Evolutionary conservation across 2,888 invertebrate genomes (phyloP).

Genomic region (Strigamia maritima): DNA sequence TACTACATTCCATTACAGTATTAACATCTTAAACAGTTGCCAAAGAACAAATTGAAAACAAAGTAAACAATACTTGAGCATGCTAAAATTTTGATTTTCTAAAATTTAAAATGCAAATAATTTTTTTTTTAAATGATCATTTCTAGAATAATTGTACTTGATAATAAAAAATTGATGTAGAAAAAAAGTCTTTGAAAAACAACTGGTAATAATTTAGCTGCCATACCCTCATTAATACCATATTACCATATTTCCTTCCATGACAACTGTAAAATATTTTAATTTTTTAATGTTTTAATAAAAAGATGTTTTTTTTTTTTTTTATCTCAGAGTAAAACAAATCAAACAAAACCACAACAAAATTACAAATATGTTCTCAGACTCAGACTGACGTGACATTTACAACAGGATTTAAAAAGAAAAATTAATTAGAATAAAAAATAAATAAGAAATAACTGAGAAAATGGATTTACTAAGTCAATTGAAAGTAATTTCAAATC

Average conservation of each 20-base stretch:
- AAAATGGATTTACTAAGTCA: background rate
- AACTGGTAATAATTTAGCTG: background rate
- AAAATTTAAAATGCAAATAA: too few species aligned
- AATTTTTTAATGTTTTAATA: background rate
- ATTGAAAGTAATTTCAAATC: background rate
- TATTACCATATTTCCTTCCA: background rate
- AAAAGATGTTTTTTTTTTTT: too few species aligned
- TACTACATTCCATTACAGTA: background rate
- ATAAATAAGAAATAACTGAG: background rate
- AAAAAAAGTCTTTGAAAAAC: background rate
- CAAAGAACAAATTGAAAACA: background rate
- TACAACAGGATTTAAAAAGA: background rate
- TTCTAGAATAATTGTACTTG: too few species aligned
- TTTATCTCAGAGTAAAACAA: background rate
- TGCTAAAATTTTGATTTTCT: background rate
- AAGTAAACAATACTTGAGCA: background rate
- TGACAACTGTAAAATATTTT: conserved; percentile 8
- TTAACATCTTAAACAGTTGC: background rate
- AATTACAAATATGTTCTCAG: conserved; percentile 8
- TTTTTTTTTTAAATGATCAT: too few species aligned
- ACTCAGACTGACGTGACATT: conserved; percentile 7
- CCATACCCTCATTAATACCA: background rate
- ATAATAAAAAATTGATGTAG: too few species aligned
- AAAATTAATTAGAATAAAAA: background rate
- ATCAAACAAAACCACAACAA: background rate